phyloP scores from a whole-genome alignment of 2,888 invertebrate species.

The Xanthorhoe designata region DNA sequence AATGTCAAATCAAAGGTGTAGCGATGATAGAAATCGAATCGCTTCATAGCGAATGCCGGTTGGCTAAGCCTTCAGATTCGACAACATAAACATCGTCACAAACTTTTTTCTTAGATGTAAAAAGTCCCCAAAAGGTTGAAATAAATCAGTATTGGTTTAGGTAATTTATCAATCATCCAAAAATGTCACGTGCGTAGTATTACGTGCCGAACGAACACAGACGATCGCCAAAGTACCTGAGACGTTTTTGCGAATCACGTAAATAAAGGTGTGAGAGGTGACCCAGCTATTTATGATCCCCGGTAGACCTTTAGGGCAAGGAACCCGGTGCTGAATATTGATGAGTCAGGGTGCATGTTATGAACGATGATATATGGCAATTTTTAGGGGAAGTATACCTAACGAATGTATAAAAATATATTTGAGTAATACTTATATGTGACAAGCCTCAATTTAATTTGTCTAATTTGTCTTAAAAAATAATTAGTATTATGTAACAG shows the following conservation, averaged over 20 bases:
- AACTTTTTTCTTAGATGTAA: not conserved
- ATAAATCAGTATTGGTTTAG: constrained; percentile 45
- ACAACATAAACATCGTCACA: not conserved
- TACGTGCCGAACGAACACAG: constrained; percentile 49
- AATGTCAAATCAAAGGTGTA: no score
- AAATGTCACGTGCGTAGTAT: constrained; percentile 50
- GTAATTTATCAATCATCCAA: constrained; percentile 63
- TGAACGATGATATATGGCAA: not conserved
- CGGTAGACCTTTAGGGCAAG: constrained; percentile 3
- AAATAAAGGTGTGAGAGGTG: constrained; percentile 39
- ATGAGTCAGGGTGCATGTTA: constrained; percentile 2
- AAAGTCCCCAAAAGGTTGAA: not conserved
- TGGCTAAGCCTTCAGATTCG: no score
- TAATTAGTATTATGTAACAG: not conserved
- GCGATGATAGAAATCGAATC: no score
- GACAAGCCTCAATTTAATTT: no score
- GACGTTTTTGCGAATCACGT: constrained; percentile 41
- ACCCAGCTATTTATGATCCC: constrained; percentile 20
- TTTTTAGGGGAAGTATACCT: not conserved
- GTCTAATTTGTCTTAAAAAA: no score
- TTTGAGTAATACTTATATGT: no score
- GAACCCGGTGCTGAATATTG: constrained; percentile 3
- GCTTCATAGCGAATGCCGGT: no score
- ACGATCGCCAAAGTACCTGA: constrained; percentile 37
- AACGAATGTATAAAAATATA: not conserved